Evolutionary conservation across 2,888 invertebrate species (phyloP).

Genomic region (Tinea trinotella): DNA sequence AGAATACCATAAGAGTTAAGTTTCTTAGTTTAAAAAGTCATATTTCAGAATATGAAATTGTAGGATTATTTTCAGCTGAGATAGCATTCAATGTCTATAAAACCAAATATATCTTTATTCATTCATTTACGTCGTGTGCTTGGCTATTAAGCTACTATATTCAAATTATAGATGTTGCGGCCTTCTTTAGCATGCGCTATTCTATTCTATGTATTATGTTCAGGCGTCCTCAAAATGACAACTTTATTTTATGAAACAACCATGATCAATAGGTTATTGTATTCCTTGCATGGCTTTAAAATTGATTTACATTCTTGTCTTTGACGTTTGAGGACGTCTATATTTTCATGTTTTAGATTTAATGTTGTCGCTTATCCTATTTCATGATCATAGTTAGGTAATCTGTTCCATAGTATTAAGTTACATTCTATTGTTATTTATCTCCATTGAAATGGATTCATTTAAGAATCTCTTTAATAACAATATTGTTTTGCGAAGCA

Average conservation of each 20-base stretch:
- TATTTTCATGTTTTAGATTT: constrained; percentile 30
- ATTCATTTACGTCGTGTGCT: background rate
- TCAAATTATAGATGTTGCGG: background rate
- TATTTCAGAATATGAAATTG: background rate
- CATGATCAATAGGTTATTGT: constrained; percentile 1
- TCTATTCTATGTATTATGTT: background rate
- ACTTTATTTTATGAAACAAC: background rate
- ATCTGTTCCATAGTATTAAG: constrained; percentile 39
- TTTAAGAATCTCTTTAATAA: constrained; percentile 47
- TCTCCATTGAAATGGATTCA: constrained; percentile 20
- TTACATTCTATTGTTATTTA: constrained; percentile 36
- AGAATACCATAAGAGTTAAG: constrained; percentile 38
- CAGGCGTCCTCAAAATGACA: background rate
- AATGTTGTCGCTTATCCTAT: constrained; percentile 25
- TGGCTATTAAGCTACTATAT: background rate
- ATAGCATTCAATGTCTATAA: background rate
- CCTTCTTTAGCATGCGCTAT: background rate
- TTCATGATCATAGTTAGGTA: constrained; percentile 29
- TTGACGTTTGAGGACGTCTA: background rate
- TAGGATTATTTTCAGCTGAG: background rate
- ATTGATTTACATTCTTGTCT: background rate
- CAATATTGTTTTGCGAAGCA: constrained; percentile 67
- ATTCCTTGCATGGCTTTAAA: constrained; percentile 26
- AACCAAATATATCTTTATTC: background rate
- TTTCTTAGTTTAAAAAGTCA: constrained; percentile 2